Conservation (phyloP, 2,113 vertebrate species). For the Heliornis fulica region DNA sequence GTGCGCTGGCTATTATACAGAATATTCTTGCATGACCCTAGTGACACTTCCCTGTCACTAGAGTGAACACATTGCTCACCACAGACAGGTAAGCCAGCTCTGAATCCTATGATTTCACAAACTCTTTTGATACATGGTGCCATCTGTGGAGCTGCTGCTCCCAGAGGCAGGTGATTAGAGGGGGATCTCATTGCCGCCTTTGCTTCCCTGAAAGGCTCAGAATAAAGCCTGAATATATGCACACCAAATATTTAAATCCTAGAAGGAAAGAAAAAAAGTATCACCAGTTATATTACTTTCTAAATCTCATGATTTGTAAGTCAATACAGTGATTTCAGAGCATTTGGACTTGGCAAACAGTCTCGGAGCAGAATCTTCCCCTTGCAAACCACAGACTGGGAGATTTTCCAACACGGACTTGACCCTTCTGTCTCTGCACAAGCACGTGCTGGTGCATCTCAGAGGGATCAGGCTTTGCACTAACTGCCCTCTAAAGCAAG, state of each 20-base stretch:
- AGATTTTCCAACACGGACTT: not conserved
- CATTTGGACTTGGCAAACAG: not conserved
- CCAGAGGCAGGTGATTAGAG: not conserved
- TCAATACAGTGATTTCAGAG: not conserved
- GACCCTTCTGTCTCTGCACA: not conserved
- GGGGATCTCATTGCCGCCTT: not conserved
- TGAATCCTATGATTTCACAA: not conserved
- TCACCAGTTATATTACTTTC: not conserved
- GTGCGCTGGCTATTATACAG: not conserved
- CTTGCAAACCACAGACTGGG: too few relatives aligned
- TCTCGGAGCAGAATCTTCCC: not conserved
- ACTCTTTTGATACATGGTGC: not conserved
- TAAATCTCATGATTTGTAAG: not conserved
- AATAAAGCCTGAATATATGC: not conserved
- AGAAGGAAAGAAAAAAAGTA: not conserved
- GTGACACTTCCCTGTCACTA: not conserved
- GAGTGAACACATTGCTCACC: accelerated
- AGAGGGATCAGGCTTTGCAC: not conserved
- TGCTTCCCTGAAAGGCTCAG: not conserved
- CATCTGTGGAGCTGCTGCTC: not conserved
- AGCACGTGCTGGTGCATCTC: not conserved
- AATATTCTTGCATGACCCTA: not conserved
- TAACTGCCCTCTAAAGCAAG: not conserved
- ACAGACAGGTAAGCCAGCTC: not conserved
- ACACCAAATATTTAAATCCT: not conserved